A percentile compares a stretch with the other conserved stretches of the same genome.
Evolutionary conservation across 2,113 vertebrate genomes (phyloP).

Genomic region (Ptychochromis oligacanthus): DNA sequence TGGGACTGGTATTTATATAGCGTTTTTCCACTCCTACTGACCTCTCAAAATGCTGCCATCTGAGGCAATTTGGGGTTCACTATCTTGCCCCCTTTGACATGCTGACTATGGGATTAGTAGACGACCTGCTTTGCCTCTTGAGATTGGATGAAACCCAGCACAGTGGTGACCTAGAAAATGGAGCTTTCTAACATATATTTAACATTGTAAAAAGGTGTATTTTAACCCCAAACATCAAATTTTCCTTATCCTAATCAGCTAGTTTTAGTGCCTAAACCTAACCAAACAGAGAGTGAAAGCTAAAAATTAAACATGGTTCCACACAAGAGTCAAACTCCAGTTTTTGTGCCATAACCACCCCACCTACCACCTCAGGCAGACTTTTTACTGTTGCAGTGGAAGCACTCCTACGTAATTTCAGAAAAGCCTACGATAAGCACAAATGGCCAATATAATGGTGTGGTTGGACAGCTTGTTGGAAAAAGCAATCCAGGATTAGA

Average conservation of each 20-base stretch:
- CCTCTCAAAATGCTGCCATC: not conserved
- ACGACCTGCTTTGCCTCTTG: not conserved
- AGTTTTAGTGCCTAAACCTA: not conserved
- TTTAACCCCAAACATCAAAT: not conserved
- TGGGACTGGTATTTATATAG: not conserved
- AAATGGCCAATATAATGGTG: slow-evolving; percentile 1
- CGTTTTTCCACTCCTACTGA: not conserved
- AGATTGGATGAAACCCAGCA: not conserved
- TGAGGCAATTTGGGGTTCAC: not conserved
- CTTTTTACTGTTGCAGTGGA: not conserved
- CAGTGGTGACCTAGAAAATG: not conserved
- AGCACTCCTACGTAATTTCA: not conserved
- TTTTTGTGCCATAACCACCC: not conserved
- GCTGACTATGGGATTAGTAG: not conserved
- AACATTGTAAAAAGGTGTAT: not conserved
- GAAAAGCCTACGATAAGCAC: not conserved
- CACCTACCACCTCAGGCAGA: not conserved
- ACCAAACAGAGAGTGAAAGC: not conserved
- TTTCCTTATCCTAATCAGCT: not conserved
- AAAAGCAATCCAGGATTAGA: not conserved
- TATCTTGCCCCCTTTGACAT: not conserved
- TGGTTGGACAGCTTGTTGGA: not conserved
- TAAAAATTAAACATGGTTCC: not conserved
- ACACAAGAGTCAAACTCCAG: not conserved
- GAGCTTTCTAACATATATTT: not conserved